phyloP scores from a whole-genome alignment of 2,888 invertebrate species.

The Andrena flavipes region DNA sequence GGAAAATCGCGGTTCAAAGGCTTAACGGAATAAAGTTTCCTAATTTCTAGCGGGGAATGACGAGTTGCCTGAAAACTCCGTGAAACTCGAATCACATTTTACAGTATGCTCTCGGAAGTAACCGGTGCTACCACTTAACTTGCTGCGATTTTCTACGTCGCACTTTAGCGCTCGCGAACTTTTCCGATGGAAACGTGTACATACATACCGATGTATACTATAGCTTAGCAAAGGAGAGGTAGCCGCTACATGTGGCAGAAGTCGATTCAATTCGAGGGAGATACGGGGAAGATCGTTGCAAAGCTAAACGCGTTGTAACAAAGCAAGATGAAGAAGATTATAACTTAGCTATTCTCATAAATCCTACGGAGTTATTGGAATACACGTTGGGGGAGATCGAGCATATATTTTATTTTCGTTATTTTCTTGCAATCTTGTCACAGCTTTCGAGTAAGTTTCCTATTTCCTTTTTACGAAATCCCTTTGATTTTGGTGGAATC shows the following conservation, averaged over 20 bases:
- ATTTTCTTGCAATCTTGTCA: too few species aligned
- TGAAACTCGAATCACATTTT: conserved; percentile 22
- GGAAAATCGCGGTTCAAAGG: not conserved
- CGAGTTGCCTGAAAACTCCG: not conserved
- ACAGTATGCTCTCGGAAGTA: not conserved
- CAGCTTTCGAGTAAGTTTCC: too few species aligned
- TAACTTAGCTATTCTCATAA: too few species aligned
- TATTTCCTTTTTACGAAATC: too few species aligned
- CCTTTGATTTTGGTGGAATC: too few species aligned
- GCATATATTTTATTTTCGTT: too few species aligned
- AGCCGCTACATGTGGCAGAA: not conserved
- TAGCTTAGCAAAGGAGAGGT: conserved; percentile 9
- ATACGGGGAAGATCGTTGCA: not conserved
- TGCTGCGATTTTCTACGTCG: conserved; percentile 9
- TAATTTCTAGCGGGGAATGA: conserved; percentile 5
- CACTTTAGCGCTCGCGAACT: conserved; percentile 21
- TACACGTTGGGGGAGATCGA: too few species aligned
- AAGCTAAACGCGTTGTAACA: not conserved
- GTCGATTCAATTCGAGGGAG: not conserved
- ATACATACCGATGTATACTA: too few species aligned
- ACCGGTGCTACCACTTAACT: conserved; percentile 1
- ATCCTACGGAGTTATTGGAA: too few species aligned
- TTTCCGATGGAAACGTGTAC: not conserved
- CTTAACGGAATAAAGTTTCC: not conserved
- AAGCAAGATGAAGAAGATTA: not conserved